Percentiles rank a stretch among this genome's conserved stretches.
phyloP scores from a whole-genome alignment of 2,113 vertebrate genomes.

The Dromaius novaehollandiae region DNA sequence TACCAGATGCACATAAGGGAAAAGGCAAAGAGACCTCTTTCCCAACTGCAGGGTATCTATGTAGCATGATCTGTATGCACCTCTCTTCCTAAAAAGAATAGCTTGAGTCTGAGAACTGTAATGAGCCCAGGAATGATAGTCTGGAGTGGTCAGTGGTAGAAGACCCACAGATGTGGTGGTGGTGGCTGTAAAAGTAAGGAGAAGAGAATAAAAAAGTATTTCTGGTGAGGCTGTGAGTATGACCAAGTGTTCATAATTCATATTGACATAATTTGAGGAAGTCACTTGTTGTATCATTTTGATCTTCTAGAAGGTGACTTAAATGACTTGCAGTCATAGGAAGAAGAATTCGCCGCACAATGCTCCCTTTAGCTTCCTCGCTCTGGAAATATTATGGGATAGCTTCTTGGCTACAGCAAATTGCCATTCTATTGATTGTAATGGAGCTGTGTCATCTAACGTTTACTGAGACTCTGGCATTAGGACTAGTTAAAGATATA shows the following conservation, averaged over 20 bases:
- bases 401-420: background rate
- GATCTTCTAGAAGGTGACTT: background rate
- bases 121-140: background rate
- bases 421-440: background rate
- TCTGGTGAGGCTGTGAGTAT: fast-evolving
- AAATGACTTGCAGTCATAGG: background rate
- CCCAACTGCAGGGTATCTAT: background rate
- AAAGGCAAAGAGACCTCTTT: background rate
- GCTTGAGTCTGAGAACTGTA: background rate
- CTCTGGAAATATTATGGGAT: background rate
- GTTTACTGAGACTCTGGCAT: background rate
- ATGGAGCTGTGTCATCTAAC: background rate
- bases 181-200: background rate
- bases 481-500: background rate
- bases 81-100: background rate
- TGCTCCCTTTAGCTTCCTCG: background rate
- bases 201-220: background rate
- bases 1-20: fast-evolving
- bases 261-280: background rate
- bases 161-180: background rate
- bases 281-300: background rate
- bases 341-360: background rate
- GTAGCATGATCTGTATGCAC: background rate
- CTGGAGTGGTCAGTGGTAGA: background rate
- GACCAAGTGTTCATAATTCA: background rate